Conservation (phyloP, 2,113 vertebrate genomes). For the Rhinoptilus africanus region DNA sequence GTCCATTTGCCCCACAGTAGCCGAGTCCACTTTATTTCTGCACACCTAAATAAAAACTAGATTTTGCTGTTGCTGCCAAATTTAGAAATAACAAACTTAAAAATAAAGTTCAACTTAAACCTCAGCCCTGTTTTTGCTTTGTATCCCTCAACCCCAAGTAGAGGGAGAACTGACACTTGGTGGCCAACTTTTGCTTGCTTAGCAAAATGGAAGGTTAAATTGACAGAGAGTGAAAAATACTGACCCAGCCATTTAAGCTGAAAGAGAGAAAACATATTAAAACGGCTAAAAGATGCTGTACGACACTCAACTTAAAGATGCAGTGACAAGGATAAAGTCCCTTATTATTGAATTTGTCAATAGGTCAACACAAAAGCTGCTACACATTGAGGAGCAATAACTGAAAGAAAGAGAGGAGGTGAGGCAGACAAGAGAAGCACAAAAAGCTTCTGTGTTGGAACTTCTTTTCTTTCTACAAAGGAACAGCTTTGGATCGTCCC, state of each 20-base stretch:
- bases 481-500: neutral
- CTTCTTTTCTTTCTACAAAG: neutral
- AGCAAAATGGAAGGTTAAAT: neutral
- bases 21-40: neutral
- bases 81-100: neutral
- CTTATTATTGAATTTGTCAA: neutral
- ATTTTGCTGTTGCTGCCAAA: neutral
- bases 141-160: neutral
- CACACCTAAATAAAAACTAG: neutral
- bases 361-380: neutral
- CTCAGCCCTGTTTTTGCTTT: neutral
- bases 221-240: neutral
- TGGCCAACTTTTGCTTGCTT: neutral
- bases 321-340: fast-evolving
- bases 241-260: neutral
- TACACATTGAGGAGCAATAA: neutral
- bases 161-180: neutral
- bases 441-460: neutral
- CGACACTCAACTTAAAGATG: neutral
- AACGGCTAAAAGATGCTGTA: neutral
- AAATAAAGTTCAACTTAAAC: neutral
- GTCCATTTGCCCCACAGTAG: neutral
- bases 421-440: neutral
- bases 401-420: neutral
- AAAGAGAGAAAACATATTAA: neutral